Evolutionary conservation across 2,113 vertebrate genomes (phyloP), one percentile per base, ranked within the genome.

Genomic region (Anhinga rufa): DNA sequence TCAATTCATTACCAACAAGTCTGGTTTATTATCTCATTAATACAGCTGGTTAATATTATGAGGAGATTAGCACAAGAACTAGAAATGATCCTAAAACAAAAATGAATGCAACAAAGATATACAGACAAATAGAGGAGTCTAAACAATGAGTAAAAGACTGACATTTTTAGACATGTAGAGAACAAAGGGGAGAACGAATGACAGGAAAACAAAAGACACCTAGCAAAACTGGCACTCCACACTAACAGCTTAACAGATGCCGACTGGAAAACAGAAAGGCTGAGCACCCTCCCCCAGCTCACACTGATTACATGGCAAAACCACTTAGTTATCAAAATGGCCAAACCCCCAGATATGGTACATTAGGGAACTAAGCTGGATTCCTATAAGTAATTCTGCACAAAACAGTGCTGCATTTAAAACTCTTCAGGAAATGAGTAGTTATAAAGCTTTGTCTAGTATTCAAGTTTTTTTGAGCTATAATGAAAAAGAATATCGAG

Each of bases 11-110:
- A 97, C 83, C 85, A 97, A 85, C 83, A 96, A 94, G 92, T 86
- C 92, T 97, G 84, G 79, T 90, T 97, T 97, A 97, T 96, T 97
- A 97, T 97, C 95, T 96, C 90, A 98, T 97, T 96, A 98, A 98
- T 96, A 96, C 91, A 97, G 95, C 93, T 91, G 70, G 91, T 90
- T 98, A 97, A 96, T 96, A 97, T 77, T 87, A 96, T 48, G 48
- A 93, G 74, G 16, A 85, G 74, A 97, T 97, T 92, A 95, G 85
- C 34, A 91, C 64, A 74, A 92, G 86, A 97, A 96, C 49, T 74
- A 95, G 78, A 92, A 96, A 94, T 64, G 38, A 91, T 91, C 52
- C 71, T 88, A 87, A 92, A 94, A 5, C 74, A 94, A 93, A 91
- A 96, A 91, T 19, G 52, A 95, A 93, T 9, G 9, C 57, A 95